Evolutionary conservation across 1,140 invertebrate species (phyloP), one percentile per base, ranked within the genome.

Genomic region (Euschistus heros): DNA sequence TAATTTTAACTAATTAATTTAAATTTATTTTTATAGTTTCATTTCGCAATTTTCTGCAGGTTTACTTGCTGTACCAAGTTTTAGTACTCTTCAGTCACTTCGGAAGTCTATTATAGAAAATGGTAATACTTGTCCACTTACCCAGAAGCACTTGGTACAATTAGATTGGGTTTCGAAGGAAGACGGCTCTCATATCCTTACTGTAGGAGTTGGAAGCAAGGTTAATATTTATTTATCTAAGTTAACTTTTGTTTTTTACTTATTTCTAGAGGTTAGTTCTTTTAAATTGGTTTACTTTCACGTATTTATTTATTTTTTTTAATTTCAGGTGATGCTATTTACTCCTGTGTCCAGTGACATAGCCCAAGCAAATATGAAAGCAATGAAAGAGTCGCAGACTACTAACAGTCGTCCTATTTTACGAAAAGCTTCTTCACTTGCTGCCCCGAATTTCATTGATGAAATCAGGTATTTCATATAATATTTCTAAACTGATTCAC

Each of bases 81-180:
- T 94, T 71, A 93, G 91, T 71, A 96, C 93, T 0, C 75, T 97
- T 2, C 91, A 94, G 69, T 93, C 91, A 1, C 75, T 96, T 27
- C 80, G 89, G 44, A 90, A 88, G 73, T 91, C 88, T 27, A 94
- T 94, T 6, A 88, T 89, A 66, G 92, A 95, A 74, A 90, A 92
- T 73, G 90, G 90, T 0, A 93, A 93, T 72, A 92, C 91, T 0
- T 93, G 89, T 72, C 88, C 89, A 0, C 72, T 93, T 1, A 91
- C 89, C 0, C 89, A 92, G 72, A 92, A 92, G 75, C 88, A 91
- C 75, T 75, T 91, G 5, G 72, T 98, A 1, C 93, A 97, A 73
- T 76, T 99, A 33, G 97, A 98, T 77, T 99, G 97, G 97, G 95
- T 98, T 3, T 97, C 95, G 0, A 96, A 96, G 69, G 96, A 99